Evolutionary conservation across 37 sponge, comb jelly and placozoan genomes (phyloP).

Genomic region (Amphimedon queenslandica): DNA sequence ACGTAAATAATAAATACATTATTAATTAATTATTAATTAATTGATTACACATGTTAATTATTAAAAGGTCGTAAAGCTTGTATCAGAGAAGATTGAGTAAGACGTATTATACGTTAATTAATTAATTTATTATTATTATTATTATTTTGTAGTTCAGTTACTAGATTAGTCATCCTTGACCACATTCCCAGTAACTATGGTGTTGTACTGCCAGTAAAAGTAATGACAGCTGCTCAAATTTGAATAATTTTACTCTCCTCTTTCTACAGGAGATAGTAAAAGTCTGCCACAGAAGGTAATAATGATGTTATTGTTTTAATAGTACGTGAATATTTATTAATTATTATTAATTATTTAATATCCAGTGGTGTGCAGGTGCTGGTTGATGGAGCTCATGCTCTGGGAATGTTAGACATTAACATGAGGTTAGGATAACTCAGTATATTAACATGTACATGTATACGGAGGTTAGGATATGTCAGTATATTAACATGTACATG

Average conservation of each 20-base stretch:
- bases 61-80: conserved; percentile 16
- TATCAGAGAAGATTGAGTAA: conserved; percentile 17
- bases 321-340: neutral
- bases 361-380: conserved; percentile 71
- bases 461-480: too few species aligned
- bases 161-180: conserved; percentile 64
- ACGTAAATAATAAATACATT: neutral
- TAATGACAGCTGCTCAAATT: neutral
- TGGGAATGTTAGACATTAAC: conserved; percentile 66
- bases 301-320: too few species aligned
- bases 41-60: too few species aligned
- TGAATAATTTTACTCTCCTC: neutral
- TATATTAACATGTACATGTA: too few species aligned
- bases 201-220: conserved; percentile 66
- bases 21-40: neutral
- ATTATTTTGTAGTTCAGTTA: conserved; percentile 39
- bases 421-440: conserved; percentile 63
- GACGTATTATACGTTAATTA: neutral
- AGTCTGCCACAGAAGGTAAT: conserved; percentile 58
- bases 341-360: neutral
- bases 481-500: too few species aligned
- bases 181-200: conserved; percentile 73
- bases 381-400: conserved; percentile 92
- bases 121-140: neutral
- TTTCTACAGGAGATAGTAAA: conserved; percentile 31